Evolutionary conservation across 2,113 vertebrate species (phyloP).

Genomic region (Rynchops niger): DNA sequence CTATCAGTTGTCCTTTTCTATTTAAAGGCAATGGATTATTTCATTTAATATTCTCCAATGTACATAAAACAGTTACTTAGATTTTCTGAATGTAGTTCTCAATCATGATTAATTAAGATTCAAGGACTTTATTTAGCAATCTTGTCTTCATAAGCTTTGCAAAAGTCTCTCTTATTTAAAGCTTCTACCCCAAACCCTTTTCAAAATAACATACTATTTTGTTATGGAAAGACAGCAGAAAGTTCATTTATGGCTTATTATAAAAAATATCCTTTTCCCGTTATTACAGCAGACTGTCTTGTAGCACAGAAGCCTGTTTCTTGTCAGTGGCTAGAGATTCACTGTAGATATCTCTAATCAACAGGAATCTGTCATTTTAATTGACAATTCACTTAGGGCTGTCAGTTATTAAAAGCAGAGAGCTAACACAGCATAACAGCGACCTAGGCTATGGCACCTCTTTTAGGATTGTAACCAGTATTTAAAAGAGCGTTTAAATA

Average conservation of each 20-base stretch:
- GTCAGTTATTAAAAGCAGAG: conserved; percentile 5
- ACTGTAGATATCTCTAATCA: not conserved
- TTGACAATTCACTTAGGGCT: not conserved
- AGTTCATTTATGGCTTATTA: not conserved
- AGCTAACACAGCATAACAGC: not conserved
- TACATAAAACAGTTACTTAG: not conserved
- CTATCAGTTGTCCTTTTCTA: not conserved
- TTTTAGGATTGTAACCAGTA: not conserved
- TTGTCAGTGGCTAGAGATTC: not conserved
- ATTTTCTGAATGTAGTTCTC: not conserved
- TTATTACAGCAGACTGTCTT: not conserved
- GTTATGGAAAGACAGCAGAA: not conserved
- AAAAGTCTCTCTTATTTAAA: not conserved
- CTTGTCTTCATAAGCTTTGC: not conserved
- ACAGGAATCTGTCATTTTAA: conserved; percentile 1
- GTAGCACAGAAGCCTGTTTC: not conserved
- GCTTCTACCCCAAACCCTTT: not conserved
- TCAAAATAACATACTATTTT: not conserved
- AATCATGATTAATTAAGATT: not conserved
- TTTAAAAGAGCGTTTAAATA: not conserved
- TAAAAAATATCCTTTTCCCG: not conserved
- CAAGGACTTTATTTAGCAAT: not conserved
- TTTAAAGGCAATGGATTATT: not conserved
- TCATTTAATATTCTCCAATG: not conserved
- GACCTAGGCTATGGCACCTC: not conserved